Base-by-base conservation (phyloP, 2,888 invertebrate genomes). In the Dyspetes luteomarginatus region DNA sequence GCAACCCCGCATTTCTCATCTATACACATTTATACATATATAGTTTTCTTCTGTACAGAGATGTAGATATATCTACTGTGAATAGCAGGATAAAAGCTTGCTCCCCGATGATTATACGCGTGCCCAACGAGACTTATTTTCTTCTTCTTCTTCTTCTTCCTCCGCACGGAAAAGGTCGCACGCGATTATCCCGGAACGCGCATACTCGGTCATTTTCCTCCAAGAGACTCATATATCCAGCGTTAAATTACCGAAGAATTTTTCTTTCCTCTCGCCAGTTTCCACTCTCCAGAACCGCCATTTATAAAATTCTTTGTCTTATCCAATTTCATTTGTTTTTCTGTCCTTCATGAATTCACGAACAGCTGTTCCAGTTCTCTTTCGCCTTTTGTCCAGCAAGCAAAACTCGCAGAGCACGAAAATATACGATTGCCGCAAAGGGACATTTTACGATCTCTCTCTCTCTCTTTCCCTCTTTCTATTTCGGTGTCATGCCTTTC, bases 401-500 rank as follows among this genome's bases (percentile, higher is more conserved):
- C 58, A 50, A 50, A 50, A 62, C 36, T 48, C 62, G 72, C 15
- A 17, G 36, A 12, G 26, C 58, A 5, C 58, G 58, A 64, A 52
- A 36, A 36, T 19, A n/a, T n/a, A 58, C 9, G 12, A 24, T 41
- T 65, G 65, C 64, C 56, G 56, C 28, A 26, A 60, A 56, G 67
- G 55, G 58, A 72, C 76, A 67, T 76, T 79, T 79, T 79, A 79
- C 79, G 75, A 79, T 56, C 52, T 50, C 48, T 62, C 73, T 81
- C 74, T 65, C 72, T 67, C 65, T 58, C 60, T 30, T 36, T 45
- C 56, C 52, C 22, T 41, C 15, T 60, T 58, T 73, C 60, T 58
- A 65, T 81, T 71, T 76, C 56, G 72, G 72, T 83, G 82, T 81
- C 82, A 82, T 80, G 68, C 82, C 76, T 78, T 73, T 78, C 82